Percentiles rank a stretch among this genome's conserved stretches.
phyloP scores from a whole-genome alignment of 2,888 invertebrate species.

The Arctia plantaginis region DNA sequence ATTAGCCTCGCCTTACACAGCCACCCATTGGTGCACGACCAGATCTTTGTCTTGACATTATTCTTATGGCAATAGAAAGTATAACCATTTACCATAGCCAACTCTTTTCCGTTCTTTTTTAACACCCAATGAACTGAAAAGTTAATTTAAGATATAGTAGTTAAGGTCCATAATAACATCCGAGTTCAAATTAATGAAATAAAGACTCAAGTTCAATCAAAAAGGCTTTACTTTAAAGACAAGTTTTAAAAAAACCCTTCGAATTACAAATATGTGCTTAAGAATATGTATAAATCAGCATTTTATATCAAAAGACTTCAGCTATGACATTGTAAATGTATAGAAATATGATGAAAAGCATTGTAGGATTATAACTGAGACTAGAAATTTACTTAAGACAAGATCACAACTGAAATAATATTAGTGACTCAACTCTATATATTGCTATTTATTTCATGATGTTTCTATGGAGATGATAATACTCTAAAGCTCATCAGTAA shows the following conservation, averaged over 20 bases:
- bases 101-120: constrained; percentile 48
- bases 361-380: not conserved
- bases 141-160: not conserved
- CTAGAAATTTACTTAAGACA: not conserved
- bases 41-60: constrained; percentile 43
- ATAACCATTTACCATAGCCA: constrained; percentile 56
- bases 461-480: not conserved
- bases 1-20: constrained; percentile 56
- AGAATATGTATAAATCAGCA: not conserved
- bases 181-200: not conserved
- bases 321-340: not conserved
- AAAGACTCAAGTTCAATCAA: not conserved
- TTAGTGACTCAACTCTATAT: not conserved
- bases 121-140: constrained; percentile 46
- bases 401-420: not conserved
- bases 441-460: not conserved
- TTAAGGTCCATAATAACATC: not conserved
- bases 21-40: constrained; percentile 60
- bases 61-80: constrained; percentile 54
- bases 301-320: not conserved
- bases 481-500: too few species aligned
- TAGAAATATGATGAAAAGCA: not conserved
- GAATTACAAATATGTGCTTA: not conserved
- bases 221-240: too few species aligned
- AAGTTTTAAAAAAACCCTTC: not conserved